phyloP scores from a whole-genome alignment of 1,140 invertebrate genomes.

The Euura lappo region DNA sequence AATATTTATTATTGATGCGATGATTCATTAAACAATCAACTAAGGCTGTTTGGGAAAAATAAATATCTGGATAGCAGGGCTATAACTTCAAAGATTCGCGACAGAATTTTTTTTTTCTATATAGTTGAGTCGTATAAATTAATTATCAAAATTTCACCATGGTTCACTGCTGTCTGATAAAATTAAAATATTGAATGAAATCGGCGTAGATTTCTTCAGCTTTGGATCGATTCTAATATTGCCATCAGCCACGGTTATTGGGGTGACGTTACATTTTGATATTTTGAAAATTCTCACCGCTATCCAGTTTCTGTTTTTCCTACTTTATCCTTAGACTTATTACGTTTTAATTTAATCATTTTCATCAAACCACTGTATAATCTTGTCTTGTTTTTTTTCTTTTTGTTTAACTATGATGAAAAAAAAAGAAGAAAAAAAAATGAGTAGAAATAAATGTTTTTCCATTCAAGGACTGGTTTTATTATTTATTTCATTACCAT shows the following conservation, averaged over 20 bases:
- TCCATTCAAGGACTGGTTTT: slow-evolving; percentile 58
- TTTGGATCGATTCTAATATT: too few relatives aligned
- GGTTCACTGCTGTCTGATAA: too few relatives aligned
- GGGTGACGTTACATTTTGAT: too few relatives aligned
- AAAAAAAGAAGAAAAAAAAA: slow-evolving; percentile 10
- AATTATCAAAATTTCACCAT: too few relatives aligned
- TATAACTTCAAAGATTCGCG: too few relatives aligned
- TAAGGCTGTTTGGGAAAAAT: neutral
- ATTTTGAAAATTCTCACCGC: neutral
- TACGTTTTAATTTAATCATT: slow-evolving; percentile 7
- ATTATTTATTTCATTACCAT: slow-evolving; percentile 50
- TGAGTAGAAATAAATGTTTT: slow-evolving; percentile 60
- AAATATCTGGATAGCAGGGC: neutral
- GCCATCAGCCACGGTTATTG: too few relatives aligned
- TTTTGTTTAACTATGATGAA: slow-evolving; percentile 28
- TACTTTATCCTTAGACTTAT: slow-evolving; percentile 4
- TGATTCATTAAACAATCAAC: neutral
- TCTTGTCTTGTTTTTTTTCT: slow-evolving; percentile 21
- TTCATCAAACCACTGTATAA: slow-evolving; percentile 11
- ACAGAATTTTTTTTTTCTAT: too few relatives aligned
- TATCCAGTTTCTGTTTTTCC: neutral
- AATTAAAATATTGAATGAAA: too few relatives aligned
- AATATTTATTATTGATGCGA: neutral
- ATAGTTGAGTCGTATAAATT: too few relatives aligned
- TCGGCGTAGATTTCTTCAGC: too few relatives aligned